A percentile compares a stretch with the other conserved stretches of the same genome.
Conservation (phyloP, 2,888 invertebrate species). For the Drosophila helvetica region DNA sequence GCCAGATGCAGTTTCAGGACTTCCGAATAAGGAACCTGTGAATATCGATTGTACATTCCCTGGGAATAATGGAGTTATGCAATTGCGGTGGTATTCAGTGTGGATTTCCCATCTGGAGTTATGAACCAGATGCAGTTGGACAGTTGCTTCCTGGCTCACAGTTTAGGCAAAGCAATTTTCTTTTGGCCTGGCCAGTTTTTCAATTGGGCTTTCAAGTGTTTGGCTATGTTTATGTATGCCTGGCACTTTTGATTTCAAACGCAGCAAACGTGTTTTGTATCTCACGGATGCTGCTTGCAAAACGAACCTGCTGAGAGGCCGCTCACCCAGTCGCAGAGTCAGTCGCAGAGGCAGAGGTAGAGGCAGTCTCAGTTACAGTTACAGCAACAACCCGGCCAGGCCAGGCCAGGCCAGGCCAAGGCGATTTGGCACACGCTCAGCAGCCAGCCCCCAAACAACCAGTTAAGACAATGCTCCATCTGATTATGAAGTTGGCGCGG, state of each 20-base stretch:
- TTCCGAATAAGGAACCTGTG: neutral
- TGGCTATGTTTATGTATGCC: conserved; percentile 4
- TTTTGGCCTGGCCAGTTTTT: conserved; percentile 28
- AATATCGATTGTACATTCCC: conserved; percentile 6
- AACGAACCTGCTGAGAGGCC: conserved; percentile 54
- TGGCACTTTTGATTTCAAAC: conserved; percentile 66
- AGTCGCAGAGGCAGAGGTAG: conserved; percentile 6
- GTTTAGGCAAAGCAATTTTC: conserved; percentile 59
- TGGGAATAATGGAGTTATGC: conserved; percentile 20
- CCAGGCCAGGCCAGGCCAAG: conserved; percentile 36
- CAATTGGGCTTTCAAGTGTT: conserved; percentile 33
- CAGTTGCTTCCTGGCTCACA: conserved; percentile 61
- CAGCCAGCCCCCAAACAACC: conserved; percentile 16
- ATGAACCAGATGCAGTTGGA: conserved; percentile 40
- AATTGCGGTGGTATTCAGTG: conserved; percentile 22
- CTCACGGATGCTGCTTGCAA: conserved; percentile 78
- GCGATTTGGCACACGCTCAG: conserved; percentile 55
- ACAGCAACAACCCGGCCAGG: conserved; percentile 22
- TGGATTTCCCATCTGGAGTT: conserved; percentile 51
- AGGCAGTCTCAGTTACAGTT: conserved; percentile 25
- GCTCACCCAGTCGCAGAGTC: conserved; percentile 38
- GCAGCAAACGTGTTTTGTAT: conserved; percentile 75
- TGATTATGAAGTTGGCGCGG: conserved; percentile 60
- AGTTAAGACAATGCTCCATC: conserved; percentile 48
- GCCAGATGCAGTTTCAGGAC: neutral